Evolutionary conservation across 2,888 invertebrate species (phyloP).

Genomic region (Tortrix viridana): DNA sequence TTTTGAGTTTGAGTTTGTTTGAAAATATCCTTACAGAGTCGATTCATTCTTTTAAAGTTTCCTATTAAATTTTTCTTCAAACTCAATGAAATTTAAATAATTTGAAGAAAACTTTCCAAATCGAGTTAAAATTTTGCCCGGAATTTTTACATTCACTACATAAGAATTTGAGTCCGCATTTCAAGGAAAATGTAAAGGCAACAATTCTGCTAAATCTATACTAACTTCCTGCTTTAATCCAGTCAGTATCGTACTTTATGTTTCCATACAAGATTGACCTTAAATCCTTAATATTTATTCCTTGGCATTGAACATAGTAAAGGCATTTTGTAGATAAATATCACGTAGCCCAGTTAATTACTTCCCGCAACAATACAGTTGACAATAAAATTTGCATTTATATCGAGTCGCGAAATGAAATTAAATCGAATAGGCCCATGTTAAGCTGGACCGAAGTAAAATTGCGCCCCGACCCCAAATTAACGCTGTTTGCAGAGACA

Average conservation of each 20-base stretch:
- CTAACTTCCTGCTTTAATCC: too few species aligned
- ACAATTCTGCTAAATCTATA: too few species aligned
- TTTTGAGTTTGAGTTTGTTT: too few species aligned
- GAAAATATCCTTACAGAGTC: too few species aligned
- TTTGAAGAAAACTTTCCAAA: slow-evolving; percentile 2
- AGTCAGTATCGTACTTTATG: too few species aligned
- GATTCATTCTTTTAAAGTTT: too few species aligned
- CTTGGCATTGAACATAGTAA: too few species aligned
- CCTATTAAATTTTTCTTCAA: too few species aligned
- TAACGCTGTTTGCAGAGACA: slow-evolving; percentile 60
- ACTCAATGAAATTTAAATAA: not conserved
- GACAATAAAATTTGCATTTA: slow-evolving; percentile 65
- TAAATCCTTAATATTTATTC: too few species aligned
- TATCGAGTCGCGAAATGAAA: slow-evolving; percentile 60
- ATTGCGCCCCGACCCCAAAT: slow-evolving; percentile 54
- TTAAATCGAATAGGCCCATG: slow-evolving; percentile 53
- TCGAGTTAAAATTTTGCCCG: slow-evolving; percentile 23
- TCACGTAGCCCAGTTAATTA: slow-evolving; percentile 47
- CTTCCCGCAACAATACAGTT: slow-evolving; percentile 52
- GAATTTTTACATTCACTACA: slow-evolving; percentile 22
- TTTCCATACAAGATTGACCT: too few species aligned
- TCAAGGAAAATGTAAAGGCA: slow-evolving; percentile 5
- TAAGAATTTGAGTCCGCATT: slow-evolving; percentile 8
- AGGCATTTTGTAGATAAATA: too few species aligned
- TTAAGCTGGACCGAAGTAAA: slow-evolving; percentile 52